phyloP scores from a whole-genome alignment of 2,113 vertebrate species.

The Nestor notabilis region DNA sequence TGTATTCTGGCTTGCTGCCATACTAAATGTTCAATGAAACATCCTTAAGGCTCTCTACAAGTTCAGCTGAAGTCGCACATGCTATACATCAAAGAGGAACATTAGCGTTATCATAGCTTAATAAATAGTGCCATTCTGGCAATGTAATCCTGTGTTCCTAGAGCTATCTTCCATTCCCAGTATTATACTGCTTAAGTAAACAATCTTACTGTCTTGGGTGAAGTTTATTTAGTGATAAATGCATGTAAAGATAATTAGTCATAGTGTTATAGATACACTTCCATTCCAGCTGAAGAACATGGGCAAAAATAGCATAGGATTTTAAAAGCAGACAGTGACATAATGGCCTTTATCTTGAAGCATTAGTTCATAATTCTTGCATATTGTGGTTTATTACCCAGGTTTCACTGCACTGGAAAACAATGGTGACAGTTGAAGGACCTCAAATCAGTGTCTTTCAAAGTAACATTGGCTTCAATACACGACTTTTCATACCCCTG shows the following conservation, averaged over 20 bases:
- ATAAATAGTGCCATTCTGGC: conserved; percentile 83
- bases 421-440: not conserved
- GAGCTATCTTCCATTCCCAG: conserved; percentile 78
- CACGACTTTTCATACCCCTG: not conserved
- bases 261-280: conserved; percentile 35
- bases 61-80: conserved; percentile 83
- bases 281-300: conserved; percentile 3
- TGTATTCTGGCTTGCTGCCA: conserved; percentile 87
- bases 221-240: conserved; percentile 85
- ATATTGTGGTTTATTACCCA: not conserved
- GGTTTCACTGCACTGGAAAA: not conserved
- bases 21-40: conserved; percentile 86
- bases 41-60: conserved; percentile 86
- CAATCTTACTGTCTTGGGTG: conserved; percentile 79
- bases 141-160: conserved; percentile 77
- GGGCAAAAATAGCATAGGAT: conserved; percentile 13
- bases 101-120: conserved; percentile 83
- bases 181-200: conserved; percentile 83
- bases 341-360: conserved; percentile 7
- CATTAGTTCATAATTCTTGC: not conserved
- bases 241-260: conserved; percentile 71
- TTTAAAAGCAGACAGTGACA: conserved; percentile 37
- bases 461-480: not conserved
- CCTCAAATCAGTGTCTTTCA: not conserved
- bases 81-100: conserved; percentile 84